Conservation (phyloP, 2,113 vertebrate species). For the Stercorarius parasiticus region DNA sequence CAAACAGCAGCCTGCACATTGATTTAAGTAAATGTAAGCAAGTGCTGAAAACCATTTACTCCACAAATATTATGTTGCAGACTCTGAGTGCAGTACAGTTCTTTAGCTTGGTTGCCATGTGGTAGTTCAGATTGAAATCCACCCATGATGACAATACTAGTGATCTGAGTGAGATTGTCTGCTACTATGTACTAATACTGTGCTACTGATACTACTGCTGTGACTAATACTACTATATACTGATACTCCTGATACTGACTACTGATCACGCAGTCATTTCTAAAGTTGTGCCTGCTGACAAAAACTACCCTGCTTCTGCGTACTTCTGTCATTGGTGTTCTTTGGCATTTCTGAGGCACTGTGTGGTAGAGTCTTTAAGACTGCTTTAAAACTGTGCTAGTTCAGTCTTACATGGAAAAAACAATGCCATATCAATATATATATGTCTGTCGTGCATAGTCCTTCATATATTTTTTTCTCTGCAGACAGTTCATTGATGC, state of each 20-base stretch:
- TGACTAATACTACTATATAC: neutral
- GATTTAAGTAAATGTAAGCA: neutral
- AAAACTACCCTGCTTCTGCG: neutral
- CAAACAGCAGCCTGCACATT: neutral
- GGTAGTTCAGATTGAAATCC: neutral
- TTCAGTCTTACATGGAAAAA: neutral
- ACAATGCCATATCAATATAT: neutral
- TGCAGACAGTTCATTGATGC: neutral
- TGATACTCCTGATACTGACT: neutral
- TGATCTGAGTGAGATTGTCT: neutral
- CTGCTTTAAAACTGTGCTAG: neutral
- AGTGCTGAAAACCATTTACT: neutral
- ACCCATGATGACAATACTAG: neutral
- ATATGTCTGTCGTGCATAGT: fast-evolving
- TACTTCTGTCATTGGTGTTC: neutral
- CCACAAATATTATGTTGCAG: neutral
- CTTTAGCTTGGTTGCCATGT: neutral
- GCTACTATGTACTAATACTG: neutral
- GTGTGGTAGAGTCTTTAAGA: neutral
- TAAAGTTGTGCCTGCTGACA: neutral
- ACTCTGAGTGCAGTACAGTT: neutral
- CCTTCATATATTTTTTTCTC: neutral
- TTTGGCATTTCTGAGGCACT: neutral
- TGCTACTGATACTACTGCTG: neutral
- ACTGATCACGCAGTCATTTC: neutral